Conservation (phyloP, 2,113 vertebrate genomes). For the Isurus oxyrinchus region DNA sequence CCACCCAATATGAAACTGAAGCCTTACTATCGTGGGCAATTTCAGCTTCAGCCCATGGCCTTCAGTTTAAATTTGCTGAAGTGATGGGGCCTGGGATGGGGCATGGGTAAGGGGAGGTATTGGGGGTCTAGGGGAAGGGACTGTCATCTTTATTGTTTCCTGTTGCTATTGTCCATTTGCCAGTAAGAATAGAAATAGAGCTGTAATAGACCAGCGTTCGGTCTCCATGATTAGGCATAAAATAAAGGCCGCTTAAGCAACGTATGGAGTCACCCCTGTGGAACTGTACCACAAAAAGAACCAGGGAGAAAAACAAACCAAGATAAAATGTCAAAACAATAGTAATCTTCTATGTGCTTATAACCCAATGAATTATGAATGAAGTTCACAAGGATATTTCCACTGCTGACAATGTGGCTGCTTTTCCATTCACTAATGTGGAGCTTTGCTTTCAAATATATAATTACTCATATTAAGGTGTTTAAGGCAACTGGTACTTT, state of each 20-base stretch:
- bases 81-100: background rate
- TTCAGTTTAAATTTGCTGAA: background rate
- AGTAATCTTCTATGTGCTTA: background rate
- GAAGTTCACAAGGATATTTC: background rate
- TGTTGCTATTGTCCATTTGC: background rate
- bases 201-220: background rate
- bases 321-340: background rate
- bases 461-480: background rate
- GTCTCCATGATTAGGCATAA: background rate
- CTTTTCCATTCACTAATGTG: background rate
- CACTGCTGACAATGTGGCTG: background rate
- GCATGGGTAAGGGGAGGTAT: too few relatives aligned
- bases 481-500: background rate
- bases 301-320: background rate
- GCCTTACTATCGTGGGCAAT: background rate
- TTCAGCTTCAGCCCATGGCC: background rate
- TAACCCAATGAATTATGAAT: background rate
- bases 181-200: background rate
- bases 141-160: background rate
- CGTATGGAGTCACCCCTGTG: background rate
- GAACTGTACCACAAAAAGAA: background rate
- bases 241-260: background rate
- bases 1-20: background rate
- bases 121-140: background rate
- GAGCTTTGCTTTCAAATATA: background rate